phyloP scores from a whole-genome alignment of 2,888 invertebrate genomes.

The Mesorhabditis belari region DNA sequence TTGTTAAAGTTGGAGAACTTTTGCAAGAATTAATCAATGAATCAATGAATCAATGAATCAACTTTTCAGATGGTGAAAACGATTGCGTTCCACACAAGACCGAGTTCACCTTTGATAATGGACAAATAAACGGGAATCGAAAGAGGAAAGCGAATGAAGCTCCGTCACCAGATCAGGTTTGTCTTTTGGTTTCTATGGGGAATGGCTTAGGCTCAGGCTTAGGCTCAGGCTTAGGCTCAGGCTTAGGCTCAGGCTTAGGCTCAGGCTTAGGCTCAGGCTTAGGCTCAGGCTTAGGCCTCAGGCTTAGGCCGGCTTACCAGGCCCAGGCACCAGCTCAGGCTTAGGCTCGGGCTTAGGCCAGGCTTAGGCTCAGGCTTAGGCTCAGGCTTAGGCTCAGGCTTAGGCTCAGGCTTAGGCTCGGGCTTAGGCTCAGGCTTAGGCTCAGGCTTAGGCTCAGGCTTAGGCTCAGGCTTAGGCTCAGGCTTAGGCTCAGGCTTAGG shows the following conservation, averaged over 20 bases:
- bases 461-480: no score
- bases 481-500: no score
- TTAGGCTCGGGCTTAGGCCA: no score
- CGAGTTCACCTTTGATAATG: constrained; percentile 50
- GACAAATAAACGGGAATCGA: constrained; percentile 20
- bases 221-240: background rate
- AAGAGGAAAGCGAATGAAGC: constrained; percentile 32
- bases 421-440: no score
- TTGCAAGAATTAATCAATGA: background rate
- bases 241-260: background rate
- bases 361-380: no score
- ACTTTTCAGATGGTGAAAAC: constrained; percentile 17
- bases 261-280: background rate
- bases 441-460: no score
- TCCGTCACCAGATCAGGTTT: constrained; percentile 4
- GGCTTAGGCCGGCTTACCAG: no score
- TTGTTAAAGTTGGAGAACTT: no score
- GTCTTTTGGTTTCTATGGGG: background rate
- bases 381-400: no score
- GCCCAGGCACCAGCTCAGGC: no score
- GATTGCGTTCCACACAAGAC: constrained; percentile 16
- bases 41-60: background rate
- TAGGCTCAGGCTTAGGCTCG: no score
- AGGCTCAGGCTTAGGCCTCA: background rate
- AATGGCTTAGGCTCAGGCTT: background rate